A percentile compares a stretch with the other conserved stretches of the same genome.
Conservation (phyloP, 2,888 invertebrate species). For the Tetragonula carbonaria region DNA sequence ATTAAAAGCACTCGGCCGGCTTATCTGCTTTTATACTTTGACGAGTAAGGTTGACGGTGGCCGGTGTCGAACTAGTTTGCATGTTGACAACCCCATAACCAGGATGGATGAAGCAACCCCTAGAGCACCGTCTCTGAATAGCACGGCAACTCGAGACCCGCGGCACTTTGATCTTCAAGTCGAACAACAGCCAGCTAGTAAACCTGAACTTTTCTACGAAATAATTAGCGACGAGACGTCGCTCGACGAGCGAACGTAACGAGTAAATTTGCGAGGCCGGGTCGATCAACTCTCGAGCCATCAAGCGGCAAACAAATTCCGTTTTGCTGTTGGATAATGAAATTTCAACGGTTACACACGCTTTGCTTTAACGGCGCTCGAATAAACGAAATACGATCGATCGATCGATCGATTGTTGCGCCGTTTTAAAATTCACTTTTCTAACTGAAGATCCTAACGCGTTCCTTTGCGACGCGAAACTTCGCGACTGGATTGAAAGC, state of each 20-base stretch:
- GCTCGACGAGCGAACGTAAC: neutral
- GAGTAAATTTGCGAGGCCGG: neutral
- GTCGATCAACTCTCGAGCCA: neutral
- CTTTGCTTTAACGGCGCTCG: neutral
- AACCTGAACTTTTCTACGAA: neutral
- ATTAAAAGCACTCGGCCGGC: slow-evolving; percentile 10
- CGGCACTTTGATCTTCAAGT: neutral
- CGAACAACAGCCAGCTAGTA: neutral
- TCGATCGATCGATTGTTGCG: neutral
- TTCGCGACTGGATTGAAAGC: slow-evolving; percentile 11
- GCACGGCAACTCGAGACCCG: neutral
- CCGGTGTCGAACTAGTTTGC: slow-evolving; percentile 23
- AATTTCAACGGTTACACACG: neutral
- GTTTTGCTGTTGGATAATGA: neutral
- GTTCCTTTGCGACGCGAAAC: neutral
- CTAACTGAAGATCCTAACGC: too few relatives aligned
- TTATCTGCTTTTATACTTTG: slow-evolving; percentile 25
- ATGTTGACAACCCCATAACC: slow-evolving; percentile 19
- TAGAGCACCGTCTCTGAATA: neutral
- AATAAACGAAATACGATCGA: neutral
- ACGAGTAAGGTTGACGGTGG: neutral
- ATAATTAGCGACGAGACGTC: neutral
- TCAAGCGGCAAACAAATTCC: neutral
- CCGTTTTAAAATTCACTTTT: neutral
- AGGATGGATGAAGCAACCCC: neutral